Percentiles rank a stretch among this genome's conserved stretches.
These are phyloP conservation scores for Cheilosia urbana DNA, from an alignment of 2,888 invertebrate genomes.

Conservation along the genomic window DNA sequence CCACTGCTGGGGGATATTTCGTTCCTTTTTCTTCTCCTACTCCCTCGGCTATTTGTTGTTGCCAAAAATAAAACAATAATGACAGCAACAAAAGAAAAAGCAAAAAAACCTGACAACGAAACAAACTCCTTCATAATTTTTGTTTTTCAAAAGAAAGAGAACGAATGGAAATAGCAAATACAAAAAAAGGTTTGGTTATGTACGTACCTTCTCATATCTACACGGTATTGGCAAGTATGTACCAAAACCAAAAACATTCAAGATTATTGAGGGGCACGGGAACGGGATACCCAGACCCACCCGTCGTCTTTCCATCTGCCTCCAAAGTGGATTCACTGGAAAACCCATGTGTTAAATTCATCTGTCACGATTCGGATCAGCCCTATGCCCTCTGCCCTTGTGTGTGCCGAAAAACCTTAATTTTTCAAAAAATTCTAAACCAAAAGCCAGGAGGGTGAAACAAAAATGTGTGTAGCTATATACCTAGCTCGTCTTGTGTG, in stretches of 20 bases:
- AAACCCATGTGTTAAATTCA: constrained; percentile 47
- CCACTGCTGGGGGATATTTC: constrained; percentile 56
- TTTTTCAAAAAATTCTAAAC: constrained; percentile 47
- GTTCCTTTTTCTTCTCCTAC: constrained; percentile 42
- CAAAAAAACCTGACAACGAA: constrained; percentile 25
- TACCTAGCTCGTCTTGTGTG: background rate
- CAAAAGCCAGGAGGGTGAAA: constrained; percentile 50
- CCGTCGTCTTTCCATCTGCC: constrained; percentile 34
- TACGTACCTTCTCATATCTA: constrained; percentile 35
- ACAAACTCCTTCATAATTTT: constrained; percentile 64
- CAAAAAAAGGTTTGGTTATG: constrained; percentile 59
- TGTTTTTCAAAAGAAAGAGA: constrained; percentile 38
- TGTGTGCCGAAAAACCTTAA: constrained; percentile 42
- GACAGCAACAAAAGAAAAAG: constrained; percentile 7
- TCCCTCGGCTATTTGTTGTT: constrained; percentile 26
- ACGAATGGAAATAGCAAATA: constrained; percentile 44
- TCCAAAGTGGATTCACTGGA: constrained; percentile 34
- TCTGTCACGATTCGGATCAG: constrained; percentile 53
- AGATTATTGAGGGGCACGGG: background rate
- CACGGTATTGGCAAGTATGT: background rate
- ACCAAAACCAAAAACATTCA: background rate
- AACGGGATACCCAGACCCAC: no score
- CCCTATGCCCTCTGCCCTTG: background rate
- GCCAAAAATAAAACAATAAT: constrained; percentile 47
- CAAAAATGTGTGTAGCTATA: constrained; percentile 5